These are phyloP conservation scores for Echinarachnius parma DNA, from an alignment of 53 echinoderm and acorn worm species.

Conservation along the genomic window DNA sequence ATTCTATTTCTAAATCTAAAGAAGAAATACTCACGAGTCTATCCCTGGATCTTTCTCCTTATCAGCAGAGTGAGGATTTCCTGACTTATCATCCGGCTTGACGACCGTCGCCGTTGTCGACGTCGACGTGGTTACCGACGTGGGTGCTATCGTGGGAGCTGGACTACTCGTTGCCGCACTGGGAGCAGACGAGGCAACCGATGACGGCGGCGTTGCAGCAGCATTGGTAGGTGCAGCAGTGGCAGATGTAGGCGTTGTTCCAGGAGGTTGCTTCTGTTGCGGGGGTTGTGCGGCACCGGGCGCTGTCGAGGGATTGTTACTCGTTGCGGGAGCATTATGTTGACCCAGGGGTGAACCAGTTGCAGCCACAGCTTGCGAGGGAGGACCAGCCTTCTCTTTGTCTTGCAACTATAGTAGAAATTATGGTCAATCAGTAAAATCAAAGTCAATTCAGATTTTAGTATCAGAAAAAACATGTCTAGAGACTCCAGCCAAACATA, in stretches of 20 bases:
- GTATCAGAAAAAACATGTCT: too few species aligned
- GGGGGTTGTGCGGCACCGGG: conserved; percentile 14
- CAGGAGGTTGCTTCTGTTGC: conserved; percentile 20
- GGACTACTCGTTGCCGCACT: conserved; percentile 2
- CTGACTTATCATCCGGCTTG: conserved; percentile 14
- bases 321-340: conserved; percentile 22
- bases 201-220: conserved; percentile 8
- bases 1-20: too few species aligned
- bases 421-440: too few species aligned
- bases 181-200: conserved; percentile 8
- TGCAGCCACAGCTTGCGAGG: conserved; percentile 22
- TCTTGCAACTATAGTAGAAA: conserved; percentile 18
- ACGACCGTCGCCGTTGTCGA: conserved; percentile 2
- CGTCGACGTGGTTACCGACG: conserved; percentile 9
- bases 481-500: too few species aligned
- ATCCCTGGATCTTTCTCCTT: conserved; percentile 35
- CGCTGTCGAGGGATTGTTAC: conserved; percentile 36
- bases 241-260: conserved; percentile 40
- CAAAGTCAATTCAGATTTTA: too few species aligned
- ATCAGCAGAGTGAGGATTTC: conserved; percentile 42
- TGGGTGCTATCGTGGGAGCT: background rate
- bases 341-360: too few species aligned
- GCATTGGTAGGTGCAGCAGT: conserved; percentile 34
- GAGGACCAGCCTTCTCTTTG: conserved; percentile 24
- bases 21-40: conserved; percentile 39